Evolutionary conservation across 2,888 invertebrate species (phyloP).

Genomic region (Mesorhabditis sp.): DNA sequence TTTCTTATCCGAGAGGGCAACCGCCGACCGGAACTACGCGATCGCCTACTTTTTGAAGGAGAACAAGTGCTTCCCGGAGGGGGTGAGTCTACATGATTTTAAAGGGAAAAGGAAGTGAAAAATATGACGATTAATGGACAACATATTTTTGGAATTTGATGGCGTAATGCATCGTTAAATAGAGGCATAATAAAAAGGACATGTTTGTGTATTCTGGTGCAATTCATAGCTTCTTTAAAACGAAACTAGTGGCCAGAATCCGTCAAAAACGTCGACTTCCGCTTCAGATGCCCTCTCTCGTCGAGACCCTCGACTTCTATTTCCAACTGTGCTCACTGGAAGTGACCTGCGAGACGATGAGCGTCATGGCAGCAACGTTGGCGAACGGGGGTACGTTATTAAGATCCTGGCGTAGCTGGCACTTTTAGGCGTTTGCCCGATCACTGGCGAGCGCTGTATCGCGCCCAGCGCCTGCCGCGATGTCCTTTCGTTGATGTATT

Average conservation of each 20-base stretch:
- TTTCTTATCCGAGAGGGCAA: constrained; percentile 77
- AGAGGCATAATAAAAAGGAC: neutral
- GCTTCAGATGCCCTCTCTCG: constrained; percentile 66
- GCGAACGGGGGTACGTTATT: constrained; percentile 81
- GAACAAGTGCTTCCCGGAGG: constrained; percentile 59
- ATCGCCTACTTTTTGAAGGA: constrained; percentile 96
- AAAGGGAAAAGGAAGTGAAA: neutral
- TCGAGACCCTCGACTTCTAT: constrained; percentile 93
- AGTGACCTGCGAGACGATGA: constrained; percentile 84
- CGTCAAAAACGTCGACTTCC: constrained; percentile 7
- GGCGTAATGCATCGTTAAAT: neutral
- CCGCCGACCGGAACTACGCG: constrained; percentile 93
- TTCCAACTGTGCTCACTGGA: constrained; percentile 98
- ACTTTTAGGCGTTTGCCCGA: constrained; percentile 75
- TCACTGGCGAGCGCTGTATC: constrained; percentile 87
- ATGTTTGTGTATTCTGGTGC: neutral
- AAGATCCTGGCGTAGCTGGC: neutral
- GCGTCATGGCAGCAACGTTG: constrained; percentile 88
- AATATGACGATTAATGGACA: neutral
- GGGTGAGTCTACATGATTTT: constrained; percentile 1
- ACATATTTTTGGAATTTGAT: too few relatives aligned
- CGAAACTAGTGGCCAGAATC: neutral
- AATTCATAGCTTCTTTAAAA: neutral
- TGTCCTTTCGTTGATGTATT: constrained; percentile 92
- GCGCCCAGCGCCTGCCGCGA: constrained; percentile 86